Base-by-base conservation (phyloP, 2,113 vertebrate species). In the Aphelocoma coerulescens region DNA sequence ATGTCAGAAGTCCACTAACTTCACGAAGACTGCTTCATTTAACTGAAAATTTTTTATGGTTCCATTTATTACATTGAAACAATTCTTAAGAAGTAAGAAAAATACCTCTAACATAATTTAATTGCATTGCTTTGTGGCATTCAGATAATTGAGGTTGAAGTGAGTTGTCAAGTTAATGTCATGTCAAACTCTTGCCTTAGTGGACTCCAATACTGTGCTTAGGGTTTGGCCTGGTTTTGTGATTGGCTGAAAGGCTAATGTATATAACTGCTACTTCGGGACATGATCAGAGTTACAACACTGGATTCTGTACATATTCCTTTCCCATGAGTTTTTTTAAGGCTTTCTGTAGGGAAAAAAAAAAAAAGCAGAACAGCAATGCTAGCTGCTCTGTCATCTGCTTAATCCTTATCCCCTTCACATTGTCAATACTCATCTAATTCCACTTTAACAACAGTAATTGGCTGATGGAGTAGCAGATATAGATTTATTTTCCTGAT, bases 401-500 rank as follows among this genome's bases (percentile, higher is more conserved):
- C 98, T 98, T 99, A 99, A 98, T 98, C 99, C 98, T 98, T 97
- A 97, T 98, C 98, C 98, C 98, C 98, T 97, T 98, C 98, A 97
- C 98, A 98, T 99, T 99, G 99, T 99, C 99, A 99, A 99, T 99
- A 99, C 98, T 98, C 98, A 99, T 99, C 99, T 99, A 99, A 99
- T 99, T 99, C 99, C 98, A 99, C 99, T 99, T 99, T 99, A 99
- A 99, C 99, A 99, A 98, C 99, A 99, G 99, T 99, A 99, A 99
- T 99, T 99, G 99, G 99, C 99, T 99, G 99, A 99, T 99, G 99
- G 99, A 99, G 98, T 99, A 99, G 99, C 99, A 98, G 99, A 98
- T 99, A 99, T 99, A 99, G 99, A 99, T 99, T 99, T 99, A 99
- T 99, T 99, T 99, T 99, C 99, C 98, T 99, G 99, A 99, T 99